Conservation (phyloP, 2,113 vertebrate species). For the Columba janthina region DNA sequence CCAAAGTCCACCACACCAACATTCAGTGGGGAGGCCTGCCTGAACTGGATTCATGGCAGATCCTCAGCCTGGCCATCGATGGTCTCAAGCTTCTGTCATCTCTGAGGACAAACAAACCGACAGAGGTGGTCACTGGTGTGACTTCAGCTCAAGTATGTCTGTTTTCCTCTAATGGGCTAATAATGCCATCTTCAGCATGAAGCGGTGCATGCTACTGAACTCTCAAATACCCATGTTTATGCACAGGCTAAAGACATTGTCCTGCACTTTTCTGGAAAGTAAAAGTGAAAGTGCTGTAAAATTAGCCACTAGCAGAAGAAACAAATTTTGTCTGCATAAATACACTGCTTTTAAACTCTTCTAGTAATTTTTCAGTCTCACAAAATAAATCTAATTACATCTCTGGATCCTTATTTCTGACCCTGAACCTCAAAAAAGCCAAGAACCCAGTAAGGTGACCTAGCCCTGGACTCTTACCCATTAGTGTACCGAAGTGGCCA, state of each 20-base stretch:
- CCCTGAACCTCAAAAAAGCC: not conserved
- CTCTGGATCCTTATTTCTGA: not conserved
- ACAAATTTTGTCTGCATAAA: not conserved
- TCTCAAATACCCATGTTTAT: not conserved
- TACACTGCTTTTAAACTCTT: not conserved
- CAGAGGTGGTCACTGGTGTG: not conserved
- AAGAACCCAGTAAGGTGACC: not conserved
- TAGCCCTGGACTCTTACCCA: not conserved
- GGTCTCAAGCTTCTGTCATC: not conserved
- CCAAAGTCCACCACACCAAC: not conserved
- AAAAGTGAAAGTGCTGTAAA: not conserved
- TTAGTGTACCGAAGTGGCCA: not conserved
- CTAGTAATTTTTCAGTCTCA: not conserved
- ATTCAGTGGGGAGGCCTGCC: not conserved
- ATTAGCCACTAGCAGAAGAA: not conserved
- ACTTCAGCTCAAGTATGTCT: not conserved
- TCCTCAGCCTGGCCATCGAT: not conserved
- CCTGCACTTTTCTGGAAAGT: not conserved
- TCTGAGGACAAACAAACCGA: not conserved
- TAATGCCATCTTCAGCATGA: not conserved
- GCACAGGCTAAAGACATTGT: not conserved
- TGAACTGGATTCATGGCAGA: not conserved
- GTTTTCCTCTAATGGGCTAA: not conserved
- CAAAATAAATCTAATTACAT: not conserved
- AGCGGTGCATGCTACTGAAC: fast-evolving